Evolutionary conservation across 2,888 invertebrate species (phyloP).

Genomic region (Argyra leucocephala): DNA sequence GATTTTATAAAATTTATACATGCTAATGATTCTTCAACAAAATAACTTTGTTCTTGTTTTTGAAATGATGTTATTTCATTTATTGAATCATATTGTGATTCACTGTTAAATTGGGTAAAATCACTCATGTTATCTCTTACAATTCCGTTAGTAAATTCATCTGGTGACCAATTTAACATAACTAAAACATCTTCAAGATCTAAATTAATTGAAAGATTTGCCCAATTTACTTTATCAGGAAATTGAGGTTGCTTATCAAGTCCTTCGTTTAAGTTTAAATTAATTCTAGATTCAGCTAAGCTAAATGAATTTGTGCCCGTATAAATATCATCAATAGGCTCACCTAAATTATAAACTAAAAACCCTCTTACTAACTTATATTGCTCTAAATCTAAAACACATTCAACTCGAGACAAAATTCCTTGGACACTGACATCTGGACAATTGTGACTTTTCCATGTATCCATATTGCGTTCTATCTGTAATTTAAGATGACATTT

Average conservation of each 20-base stretch:
- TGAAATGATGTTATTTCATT: neutral
- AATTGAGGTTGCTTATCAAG: conserved; percentile 26
- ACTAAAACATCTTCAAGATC: conserved; percentile 81
- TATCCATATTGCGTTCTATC: conserved; percentile 72
- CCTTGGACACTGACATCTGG: conserved; percentile 81
- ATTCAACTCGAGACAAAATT: conserved; percentile 73
- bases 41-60: conserved; percentile 15
- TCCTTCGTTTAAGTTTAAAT: conserved; percentile 31
- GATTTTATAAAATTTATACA: conserved; percentile 89
- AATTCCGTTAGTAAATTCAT: conserved; percentile 41
- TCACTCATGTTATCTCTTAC: neutral
- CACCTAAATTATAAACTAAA: conserved; percentile 81
- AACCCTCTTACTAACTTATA: conserved; percentile 82
- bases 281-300: conserved; percentile 34
- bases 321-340: conserved; percentile 60
- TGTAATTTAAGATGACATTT: conserved; percentile 71
- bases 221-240: conserved; percentile 54
- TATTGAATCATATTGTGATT: neutral
- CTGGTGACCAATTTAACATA: conserved; percentile 35
- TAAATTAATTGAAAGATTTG: conserved; percentile 66
- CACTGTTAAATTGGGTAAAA: conserved; percentile 7
- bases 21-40: conserved; percentile 51
- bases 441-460: conserved; percentile 46
- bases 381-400: conserved; percentile 70
- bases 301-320: conserved; percentile 30